Evolutionary conservation across 2,888 invertebrate genomes (phyloP).

Genomic region (Leptinotarsa haldemani): DNA sequence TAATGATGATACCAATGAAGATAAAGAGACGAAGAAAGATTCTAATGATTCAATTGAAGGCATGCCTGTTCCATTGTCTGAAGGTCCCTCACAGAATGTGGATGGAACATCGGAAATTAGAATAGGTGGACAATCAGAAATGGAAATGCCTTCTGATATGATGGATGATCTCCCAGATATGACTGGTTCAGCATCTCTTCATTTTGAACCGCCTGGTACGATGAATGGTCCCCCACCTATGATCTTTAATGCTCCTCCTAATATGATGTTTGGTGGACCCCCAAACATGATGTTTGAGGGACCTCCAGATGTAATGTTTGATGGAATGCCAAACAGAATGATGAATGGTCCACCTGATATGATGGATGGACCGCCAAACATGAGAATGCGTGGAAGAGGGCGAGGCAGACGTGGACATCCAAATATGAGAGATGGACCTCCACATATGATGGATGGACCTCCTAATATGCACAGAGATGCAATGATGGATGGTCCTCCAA

Average conservation of each 20-base stretch:
- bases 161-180: background rate
- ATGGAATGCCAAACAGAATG: conserved; percentile 27
- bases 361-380: conserved; percentile 29
- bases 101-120: conserved; percentile 5
- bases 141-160: background rate
- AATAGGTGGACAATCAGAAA: conserved; percentile 16
- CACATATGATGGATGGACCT: conserved; percentile 38
- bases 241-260: conserved; percentile 35
- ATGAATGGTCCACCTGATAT: conserved; percentile 36
- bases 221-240: conserved; percentile 32
- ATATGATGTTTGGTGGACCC: conserved; percentile 39
- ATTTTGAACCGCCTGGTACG: background rate
- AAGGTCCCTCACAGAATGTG: conserved; percentile 22
- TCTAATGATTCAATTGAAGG: conserved; percentile 1
- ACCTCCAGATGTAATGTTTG: conserved; percentile 39
- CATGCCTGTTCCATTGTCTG: conserved; percentile 1
- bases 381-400: conserved; percentile 38
- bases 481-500: conserved; percentile 38
- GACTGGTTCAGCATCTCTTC: background rate
- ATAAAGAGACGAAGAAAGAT: background rate
- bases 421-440: conserved; percentile 33
- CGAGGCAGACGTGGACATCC: conserved; percentile 30
- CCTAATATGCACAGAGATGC: conserved; percentile 35
- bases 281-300: conserved; percentile 36
- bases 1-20: background rate